A percentile compares a stretch with the other conserved stretches of the same genome.
Evolutionary conservation across 1,140 invertebrate species (phyloP).

Genomic region (Cydia amplana): DNA sequence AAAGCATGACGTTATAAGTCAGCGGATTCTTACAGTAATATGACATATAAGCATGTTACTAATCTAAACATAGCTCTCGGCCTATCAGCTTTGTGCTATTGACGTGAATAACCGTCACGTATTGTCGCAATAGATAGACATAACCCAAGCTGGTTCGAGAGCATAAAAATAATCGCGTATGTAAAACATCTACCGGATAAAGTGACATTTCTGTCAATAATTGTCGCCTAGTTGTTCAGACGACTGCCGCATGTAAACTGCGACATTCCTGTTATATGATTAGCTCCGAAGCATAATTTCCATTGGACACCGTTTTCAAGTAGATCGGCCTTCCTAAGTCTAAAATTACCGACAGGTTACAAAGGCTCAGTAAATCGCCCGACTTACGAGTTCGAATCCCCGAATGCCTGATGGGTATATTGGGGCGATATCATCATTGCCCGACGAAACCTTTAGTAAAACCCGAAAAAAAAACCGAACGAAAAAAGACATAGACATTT

Average conservation of each 20-base stretch:
- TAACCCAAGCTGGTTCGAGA: not conserved
- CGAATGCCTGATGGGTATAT: not conserved
- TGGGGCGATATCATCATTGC: not conserved
- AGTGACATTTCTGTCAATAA: not conserved
- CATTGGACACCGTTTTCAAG: not conserved
- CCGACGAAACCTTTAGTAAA: not conserved
- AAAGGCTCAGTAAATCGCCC: not conserved
- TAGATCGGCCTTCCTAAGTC: not conserved
- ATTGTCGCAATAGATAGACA: not conserved
- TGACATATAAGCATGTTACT: conserved; percentile 18
- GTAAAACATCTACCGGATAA: not conserved
- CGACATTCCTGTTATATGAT: not conserved
- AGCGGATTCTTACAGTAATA: conserved; percentile 13
- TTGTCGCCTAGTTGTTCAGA: not conserved
- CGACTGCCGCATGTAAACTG: not conserved
- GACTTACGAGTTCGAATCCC: not conserved
- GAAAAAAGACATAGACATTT: not conserved
- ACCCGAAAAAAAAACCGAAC: not conserved
- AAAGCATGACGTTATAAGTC: conserved; percentile 6
- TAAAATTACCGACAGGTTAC: not conserved
- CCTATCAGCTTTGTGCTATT: not conserved
- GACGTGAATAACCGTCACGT: not conserved
- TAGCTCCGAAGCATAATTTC: not conserved
- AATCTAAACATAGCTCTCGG: conserved; percentile 10
- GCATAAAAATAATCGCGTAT: conserved; percentile 10